A percentile compares a stretch with the other conserved stretches of the same genome.
Evolutionary conservation across 2,113 vertebrate species (phyloP).

Genomic region (Petrocephalus zakoni): DNA sequence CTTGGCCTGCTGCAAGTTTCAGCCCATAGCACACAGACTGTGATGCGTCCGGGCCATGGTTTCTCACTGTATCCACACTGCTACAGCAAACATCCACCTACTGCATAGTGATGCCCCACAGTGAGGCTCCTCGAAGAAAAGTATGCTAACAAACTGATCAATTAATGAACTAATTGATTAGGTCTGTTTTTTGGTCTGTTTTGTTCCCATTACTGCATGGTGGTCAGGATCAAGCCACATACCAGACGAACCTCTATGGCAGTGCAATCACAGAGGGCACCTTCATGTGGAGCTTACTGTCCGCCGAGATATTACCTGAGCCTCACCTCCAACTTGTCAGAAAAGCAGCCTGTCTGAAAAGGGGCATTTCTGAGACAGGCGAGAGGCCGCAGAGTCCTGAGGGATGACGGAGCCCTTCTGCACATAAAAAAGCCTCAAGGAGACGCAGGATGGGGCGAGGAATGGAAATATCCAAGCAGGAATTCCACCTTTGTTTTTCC

Average conservation of each 20-base stretch:
- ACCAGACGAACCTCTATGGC: neutral
- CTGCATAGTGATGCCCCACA: neutral
- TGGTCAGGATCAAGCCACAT: neutral
- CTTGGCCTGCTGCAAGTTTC: neutral
- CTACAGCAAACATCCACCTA: no score
- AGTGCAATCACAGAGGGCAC: neutral
- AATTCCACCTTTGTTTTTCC: neutral
- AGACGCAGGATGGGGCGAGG: neutral
- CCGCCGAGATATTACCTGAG: slow-evolving; percentile 6
- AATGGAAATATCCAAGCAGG: neutral
- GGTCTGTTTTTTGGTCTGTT: neutral
- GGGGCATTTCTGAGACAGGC: neutral
- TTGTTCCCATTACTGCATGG: neutral
- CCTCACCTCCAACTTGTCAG: slow-evolving; percentile 7
- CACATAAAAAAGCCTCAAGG: neutral
- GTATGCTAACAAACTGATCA: neutral
- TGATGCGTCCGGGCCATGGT: no score
- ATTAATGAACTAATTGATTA: neutral
- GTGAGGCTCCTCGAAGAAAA: neutral
- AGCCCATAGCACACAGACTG: neutral
- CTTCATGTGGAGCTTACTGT: neutral
- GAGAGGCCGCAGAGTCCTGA: neutral
- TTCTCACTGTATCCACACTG: neutral
- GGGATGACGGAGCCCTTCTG: neutral
- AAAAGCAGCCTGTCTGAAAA: slow-evolving; percentile 1